phyloP scores from a whole-genome alignment of 2,888 invertebrate species.

The Lepas anatifera region DNA sequence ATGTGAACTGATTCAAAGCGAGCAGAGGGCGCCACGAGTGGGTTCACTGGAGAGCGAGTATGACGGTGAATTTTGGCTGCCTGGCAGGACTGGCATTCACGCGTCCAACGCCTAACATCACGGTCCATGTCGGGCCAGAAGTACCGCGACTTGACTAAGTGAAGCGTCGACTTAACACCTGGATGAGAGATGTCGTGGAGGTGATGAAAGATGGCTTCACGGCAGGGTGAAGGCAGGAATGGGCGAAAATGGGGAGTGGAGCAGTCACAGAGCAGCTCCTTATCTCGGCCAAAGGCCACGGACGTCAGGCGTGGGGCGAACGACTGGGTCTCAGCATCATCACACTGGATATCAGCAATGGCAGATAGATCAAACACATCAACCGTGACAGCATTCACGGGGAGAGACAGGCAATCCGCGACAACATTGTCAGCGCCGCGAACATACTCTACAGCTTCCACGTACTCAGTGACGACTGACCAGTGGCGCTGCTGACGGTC shows the following conservation, averaged over 20 bases:
- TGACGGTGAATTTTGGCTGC: background rate
- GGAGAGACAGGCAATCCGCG: background rate
- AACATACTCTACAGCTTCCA: background rate
- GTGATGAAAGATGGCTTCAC: background rate
- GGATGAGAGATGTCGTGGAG: background rate
- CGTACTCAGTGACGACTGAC: background rate
- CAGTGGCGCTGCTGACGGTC: slow-evolving; percentile 15
- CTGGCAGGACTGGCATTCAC: background rate
- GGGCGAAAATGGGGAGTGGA: background rate
- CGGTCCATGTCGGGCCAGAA: background rate
- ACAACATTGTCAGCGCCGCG: background rate
- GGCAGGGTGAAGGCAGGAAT: background rate
- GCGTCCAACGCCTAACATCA: background rate
- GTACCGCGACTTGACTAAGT: background rate
- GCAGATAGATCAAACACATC: background rate
- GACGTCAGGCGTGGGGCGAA: background rate
- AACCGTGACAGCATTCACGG: background rate
- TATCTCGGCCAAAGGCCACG: background rate
- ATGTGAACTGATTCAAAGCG: background rate
- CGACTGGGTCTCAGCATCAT: background rate
- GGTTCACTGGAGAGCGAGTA: background rate
- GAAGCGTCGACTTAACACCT: background rate
- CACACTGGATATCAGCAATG: background rate
- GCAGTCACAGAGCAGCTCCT: background rate
- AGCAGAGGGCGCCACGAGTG: background rate